A percentile compares a stretch with the other conserved stretches of the same genome.
phyloP scores from a whole-genome alignment of 2,797 vertebrate species.

The Coendou prehensilis region DNA sequence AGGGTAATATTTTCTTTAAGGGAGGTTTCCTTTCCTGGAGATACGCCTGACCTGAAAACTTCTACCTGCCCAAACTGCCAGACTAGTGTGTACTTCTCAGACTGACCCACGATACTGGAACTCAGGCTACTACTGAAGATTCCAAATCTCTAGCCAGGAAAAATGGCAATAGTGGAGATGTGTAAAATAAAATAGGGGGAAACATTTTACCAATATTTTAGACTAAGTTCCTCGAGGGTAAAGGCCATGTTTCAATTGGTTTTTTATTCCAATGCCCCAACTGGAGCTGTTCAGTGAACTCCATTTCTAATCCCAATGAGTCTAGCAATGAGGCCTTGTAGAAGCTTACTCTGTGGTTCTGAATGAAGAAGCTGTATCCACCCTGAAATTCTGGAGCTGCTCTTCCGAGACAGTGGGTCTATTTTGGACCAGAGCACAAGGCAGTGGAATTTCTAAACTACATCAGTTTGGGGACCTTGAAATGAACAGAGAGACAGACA shows the following conservation, averaged over 20 bases:
- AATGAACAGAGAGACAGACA: not conserved
- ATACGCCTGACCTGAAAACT: not conserved
- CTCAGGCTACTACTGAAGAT: not conserved
- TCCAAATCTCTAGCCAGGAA: not conserved
- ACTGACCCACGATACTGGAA: not conserved
- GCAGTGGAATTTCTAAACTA: conserved; percentile 14
- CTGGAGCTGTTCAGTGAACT: not conserved
- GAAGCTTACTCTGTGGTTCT: not conserved
- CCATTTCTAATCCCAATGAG: not conserved
- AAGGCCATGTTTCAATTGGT: not conserved
- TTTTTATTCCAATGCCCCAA: not conserved
- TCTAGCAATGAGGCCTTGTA: not conserved
- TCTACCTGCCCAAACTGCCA: conserved; percentile 5
- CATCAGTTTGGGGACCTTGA: not conserved
- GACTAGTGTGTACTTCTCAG: not conserved
- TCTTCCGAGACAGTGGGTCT: not conserved
- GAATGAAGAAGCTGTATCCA: not conserved
- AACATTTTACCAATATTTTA: not conserved
- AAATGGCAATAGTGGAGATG: not conserved
- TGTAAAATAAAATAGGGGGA: not conserved
- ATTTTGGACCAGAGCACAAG: not conserved
- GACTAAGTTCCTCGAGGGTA: not conserved
- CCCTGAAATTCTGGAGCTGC: not conserved
- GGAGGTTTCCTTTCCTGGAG: not conserved
- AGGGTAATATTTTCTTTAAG: not conserved